Conservation (phyloP, 2,113 vertebrate genomes). For the Psilopsiagon aurifrons region DNA sequence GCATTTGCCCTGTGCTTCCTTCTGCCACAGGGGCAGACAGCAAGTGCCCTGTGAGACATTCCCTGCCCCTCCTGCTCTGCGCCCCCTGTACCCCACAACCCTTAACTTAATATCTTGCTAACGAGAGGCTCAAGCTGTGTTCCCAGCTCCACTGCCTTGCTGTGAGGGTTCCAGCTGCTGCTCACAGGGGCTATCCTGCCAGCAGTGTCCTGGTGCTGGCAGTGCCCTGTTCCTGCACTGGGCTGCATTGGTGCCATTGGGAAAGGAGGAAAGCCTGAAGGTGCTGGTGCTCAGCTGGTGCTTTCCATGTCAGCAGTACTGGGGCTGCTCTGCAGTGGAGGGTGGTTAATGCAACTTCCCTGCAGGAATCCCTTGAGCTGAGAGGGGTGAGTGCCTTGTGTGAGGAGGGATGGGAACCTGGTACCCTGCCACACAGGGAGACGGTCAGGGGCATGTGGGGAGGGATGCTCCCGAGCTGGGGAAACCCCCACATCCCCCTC, state of each 20-base stretch:
- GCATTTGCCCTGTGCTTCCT: not conserved
- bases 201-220: not conserved
- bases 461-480: not conserved
- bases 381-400: not conserved
- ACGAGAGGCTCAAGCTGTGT: not conserved
- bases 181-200: not conserved
- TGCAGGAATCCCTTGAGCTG: rapidly evolving
- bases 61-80: not conserved
- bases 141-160: not conserved
- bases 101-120: not conserved
- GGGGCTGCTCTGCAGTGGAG: not conserved
- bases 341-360: not conserved
- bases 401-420: not conserved
- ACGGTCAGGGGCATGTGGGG: not conserved
- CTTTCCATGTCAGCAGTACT: rapidly evolving
- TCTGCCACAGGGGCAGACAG: not conserved
- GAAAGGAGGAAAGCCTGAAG: not conserved
- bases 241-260: not conserved
- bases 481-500: too few relatives aligned
- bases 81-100: not conserved
- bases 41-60: not conserved
- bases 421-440: not conserved
- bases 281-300: not conserved
- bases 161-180: not conserved
- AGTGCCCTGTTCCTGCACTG: not conserved